A percentile compares a stretch with the other conserved stretches of the same genome.
Conservation (phyloP, 2,888 invertebrate species). For the Sinopyrophorus schimmeli region DNA sequence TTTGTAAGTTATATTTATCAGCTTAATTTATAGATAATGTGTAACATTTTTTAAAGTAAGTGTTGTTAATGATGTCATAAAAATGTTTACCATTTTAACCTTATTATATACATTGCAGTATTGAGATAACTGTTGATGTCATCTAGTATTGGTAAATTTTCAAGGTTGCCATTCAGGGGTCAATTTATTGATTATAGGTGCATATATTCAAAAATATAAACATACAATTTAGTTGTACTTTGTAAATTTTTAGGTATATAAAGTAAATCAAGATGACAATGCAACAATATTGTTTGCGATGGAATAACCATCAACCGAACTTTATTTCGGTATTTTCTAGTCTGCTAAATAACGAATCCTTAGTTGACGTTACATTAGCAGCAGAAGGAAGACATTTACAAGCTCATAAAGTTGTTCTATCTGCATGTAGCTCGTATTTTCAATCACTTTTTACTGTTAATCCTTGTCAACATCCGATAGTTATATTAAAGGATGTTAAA, state of each 20-base stretch:
- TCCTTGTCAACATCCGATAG: constrained; percentile 87
- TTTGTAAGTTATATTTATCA: constrained; percentile 29
- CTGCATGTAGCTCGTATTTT: constrained; percentile 92
- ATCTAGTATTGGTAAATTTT: constrained; percentile 45
- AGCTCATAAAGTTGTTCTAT: constrained; percentile 87
- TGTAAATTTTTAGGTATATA: constrained; percentile 18
- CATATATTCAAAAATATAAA: constrained; percentile 39
- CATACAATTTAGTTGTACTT: constrained; percentile 22
- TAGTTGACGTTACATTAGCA: constrained; percentile 90
- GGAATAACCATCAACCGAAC: constrained; percentile 95
- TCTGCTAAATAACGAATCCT: constrained; percentile 77
- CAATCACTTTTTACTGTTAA: constrained; percentile 85
- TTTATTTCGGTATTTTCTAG: constrained; percentile 88
- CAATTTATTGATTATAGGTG: constrained; percentile 48
- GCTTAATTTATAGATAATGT: constrained; percentile 31
- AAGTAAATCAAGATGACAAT: constrained; percentile 46
- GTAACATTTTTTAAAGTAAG: constrained; percentile 31
- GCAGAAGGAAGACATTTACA: constrained; percentile 86
- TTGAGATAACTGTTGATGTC: constrained; percentile 45
- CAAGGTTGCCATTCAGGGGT: constrained; percentile 49
- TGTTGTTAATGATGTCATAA: constrained; percentile 37
- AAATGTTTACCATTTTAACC: constrained; percentile 35
- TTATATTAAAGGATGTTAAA: constrained; percentile 86
- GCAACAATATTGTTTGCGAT: constrained; percentile 62
- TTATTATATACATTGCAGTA: constrained; percentile 39